phyloP scores from a whole-genome alignment of 2,888 invertebrate species.

The Drosophila mercatorum region DNA sequence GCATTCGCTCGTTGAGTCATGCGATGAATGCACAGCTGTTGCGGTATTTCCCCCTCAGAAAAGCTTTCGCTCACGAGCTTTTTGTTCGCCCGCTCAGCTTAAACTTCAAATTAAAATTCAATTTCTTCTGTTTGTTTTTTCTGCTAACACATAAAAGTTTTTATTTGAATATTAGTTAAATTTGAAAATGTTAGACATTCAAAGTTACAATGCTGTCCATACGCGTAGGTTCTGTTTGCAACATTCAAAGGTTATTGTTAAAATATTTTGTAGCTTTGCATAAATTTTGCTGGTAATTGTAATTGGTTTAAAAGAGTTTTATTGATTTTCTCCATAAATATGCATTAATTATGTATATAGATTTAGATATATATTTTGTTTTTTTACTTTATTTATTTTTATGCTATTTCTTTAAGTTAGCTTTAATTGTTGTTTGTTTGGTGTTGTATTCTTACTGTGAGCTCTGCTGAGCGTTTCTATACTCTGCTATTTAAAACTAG shows the following conservation, averaged over 20 bases:
- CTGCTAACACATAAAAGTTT: constrained; percentile 71
- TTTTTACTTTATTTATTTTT: constrained; percentile 11
- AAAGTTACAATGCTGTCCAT: constrained; percentile 69
- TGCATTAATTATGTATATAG: constrained; percentile 23
- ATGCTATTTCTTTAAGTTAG: constrained; percentile 41
- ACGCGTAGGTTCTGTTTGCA: constrained; percentile 59
- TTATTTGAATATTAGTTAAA: constrained; percentile 75
- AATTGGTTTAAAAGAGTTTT: constrained; percentile 34
- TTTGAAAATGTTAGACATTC: constrained; percentile 76
- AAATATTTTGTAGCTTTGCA: constrained; percentile 72
- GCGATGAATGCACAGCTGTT: constrained; percentile 35
- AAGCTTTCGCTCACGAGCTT: constrained; percentile 49
- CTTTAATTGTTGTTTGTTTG: constrained; percentile 25
- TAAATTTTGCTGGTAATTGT: constrained; percentile 52
- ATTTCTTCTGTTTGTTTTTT: constrained; percentile 8
- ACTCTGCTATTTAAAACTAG: constrained; percentile 34
- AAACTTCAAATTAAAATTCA: background rate
- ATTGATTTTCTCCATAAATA: constrained; percentile 36
- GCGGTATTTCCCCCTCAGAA: constrained; percentile 25
- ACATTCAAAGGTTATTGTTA: constrained; percentile 59
- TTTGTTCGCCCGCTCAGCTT: constrained; percentile 2
- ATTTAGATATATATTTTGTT: constrained; percentile 3
- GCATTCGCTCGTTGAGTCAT: constrained; percentile 39
- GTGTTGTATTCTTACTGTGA: constrained; percentile 76
- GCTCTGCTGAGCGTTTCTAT: constrained; percentile 40